These are phyloP conservation scores for Leucopsar rothschildi DNA, from an alignment of 2,113 vertebrate genomes.

Conservation along the genomic window DNA sequence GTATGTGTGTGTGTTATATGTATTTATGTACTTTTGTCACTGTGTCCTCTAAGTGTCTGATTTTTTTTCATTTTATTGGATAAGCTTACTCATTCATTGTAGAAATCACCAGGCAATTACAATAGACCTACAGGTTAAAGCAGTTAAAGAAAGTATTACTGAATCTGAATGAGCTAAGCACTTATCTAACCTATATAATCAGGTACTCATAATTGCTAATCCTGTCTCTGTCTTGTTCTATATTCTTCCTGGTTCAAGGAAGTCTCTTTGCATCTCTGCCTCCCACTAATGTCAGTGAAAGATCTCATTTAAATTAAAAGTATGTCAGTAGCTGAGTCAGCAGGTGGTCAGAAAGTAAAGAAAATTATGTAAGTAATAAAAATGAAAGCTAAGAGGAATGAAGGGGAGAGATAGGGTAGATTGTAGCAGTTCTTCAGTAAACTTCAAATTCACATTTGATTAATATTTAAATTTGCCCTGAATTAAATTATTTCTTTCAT, in stretches of 20 bases:
- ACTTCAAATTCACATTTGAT: neutral
- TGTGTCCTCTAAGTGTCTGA: neutral
- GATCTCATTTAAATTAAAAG: neutral
- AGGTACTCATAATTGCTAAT: neutral
- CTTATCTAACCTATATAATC: neutral
- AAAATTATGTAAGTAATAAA: neutral
- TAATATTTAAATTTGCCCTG: neutral
- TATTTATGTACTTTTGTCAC: neutral
- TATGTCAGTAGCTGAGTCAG: neutral
- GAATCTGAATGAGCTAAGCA: neutral
- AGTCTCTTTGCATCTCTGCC: neutral
- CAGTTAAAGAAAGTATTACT: neutral
- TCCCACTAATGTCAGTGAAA: neutral
- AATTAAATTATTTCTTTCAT: neutral
- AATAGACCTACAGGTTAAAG: neutral
- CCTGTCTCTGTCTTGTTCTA: neutral
- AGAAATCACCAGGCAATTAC: neutral
- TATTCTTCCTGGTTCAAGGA: neutral
- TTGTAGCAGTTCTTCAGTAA: neutral
- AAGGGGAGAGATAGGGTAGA: neutral
- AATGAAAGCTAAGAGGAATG: neutral
- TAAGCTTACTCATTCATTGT: neutral
- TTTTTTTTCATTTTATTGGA: neutral
- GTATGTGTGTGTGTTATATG: fast-evolving
- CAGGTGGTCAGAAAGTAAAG: neutral